Conservation (phyloP, 2,113 vertebrate genomes). For the Anser cygnoides region DNA sequence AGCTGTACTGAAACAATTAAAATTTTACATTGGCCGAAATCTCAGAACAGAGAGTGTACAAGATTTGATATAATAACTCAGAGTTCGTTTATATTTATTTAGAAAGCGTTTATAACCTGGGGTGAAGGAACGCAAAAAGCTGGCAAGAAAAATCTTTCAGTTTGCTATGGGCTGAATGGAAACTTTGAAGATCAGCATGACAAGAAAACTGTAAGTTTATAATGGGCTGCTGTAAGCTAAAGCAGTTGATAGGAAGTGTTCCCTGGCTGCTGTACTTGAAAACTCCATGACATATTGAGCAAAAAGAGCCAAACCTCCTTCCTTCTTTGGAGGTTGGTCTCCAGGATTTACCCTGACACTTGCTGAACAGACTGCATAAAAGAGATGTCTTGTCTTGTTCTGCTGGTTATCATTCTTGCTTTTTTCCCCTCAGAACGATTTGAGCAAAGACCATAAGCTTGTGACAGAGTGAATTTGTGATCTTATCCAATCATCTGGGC, state of each 20-base stretch:
- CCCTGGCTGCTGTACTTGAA: conserved; percentile 11
- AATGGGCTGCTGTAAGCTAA: not conserved
- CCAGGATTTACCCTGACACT: conserved; percentile 67
- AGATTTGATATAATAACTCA: not conserved
- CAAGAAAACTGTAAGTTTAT: not conserved
- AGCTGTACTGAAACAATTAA: not conserved
- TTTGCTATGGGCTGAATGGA: not conserved
- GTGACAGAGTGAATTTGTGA: conserved; percentile 81
- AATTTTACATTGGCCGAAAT: not conserved
- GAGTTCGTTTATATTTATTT: not conserved
- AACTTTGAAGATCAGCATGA: not conserved
- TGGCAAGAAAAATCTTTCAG: not conserved
- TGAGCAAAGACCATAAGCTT: conserved; percentile 79
- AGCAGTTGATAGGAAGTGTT: not conserved
- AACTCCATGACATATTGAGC: not conserved
- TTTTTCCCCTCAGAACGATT: conserved; percentile 46
- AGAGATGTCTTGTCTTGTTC: conserved; percentile 73
- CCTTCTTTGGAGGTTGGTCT: conserved; percentile 33
- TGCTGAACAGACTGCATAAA: conserved; percentile 65
- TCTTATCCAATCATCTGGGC: conserved; percentile 83
- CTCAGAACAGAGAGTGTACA: not conserved
- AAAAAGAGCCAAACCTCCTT: not conserved
- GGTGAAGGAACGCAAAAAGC: not conserved
- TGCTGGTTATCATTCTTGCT: conserved; percentile 73
- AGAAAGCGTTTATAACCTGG: not conserved